These are phyloP conservation scores for Geodia barretti DNA, from an alignment of 37 sponge, comb jelly and placozoan species.

Conservation along the genomic window DNA sequence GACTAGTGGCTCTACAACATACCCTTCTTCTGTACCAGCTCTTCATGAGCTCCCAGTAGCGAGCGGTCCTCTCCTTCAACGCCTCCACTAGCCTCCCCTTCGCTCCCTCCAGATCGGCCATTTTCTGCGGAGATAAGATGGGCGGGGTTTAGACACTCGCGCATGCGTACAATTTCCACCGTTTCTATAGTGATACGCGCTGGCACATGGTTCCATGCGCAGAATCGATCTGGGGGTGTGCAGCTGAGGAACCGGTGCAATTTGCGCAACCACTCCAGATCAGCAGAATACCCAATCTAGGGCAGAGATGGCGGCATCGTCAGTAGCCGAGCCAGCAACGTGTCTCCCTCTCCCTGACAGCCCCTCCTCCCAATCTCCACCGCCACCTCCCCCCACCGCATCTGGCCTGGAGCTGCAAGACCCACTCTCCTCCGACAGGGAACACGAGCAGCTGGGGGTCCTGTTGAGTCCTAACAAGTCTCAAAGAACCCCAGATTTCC, in stretches of 20 bases:
- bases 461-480: background rate
- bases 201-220: background rate
- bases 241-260: too few species aligned
- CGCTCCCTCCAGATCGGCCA: conserved; percentile 58
- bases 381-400: background rate
- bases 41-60: conserved; percentile 80
- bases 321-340: background rate
- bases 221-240: background rate
- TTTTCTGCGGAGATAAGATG: background rate
- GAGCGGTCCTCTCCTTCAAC: conserved; percentile 35
- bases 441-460: background rate
- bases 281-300: too few species aligned
- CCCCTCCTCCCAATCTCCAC: background rate
- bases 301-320: background rate
- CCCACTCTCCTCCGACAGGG: background rate
- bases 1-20: background rate
- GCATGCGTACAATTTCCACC: background rate
- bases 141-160: background rate
- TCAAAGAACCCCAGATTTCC: conserved; percentile 24
- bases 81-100: conserved; percentile 47
- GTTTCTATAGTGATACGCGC: conserved; percentile 19
- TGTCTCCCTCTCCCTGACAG: background rate
- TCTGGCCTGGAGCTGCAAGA: background rate
- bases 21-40: conserved; percentile 82
- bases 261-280: too few species aligned